Evolutionary conservation across 2,113 vertebrate species (phyloP), one percentile per base, ranked within the genome.

Genomic region (Opisthocomus hoazin): DNA sequence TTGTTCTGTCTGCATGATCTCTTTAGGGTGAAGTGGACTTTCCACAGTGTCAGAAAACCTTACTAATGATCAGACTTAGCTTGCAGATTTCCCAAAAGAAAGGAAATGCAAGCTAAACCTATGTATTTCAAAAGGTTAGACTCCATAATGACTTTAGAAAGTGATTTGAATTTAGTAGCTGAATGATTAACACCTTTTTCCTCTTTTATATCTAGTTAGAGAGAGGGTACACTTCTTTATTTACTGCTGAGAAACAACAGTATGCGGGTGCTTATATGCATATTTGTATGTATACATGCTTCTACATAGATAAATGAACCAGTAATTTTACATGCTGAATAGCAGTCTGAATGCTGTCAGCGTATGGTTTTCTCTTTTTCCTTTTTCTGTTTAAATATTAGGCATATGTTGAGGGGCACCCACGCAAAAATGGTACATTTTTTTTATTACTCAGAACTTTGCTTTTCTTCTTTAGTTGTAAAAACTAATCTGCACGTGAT

Each of bases 251-350:
- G 37, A 51, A 68, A 26, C 41, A 81, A 2, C 11, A 34, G 26
- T 63, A 5, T 30, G 4, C 45, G 18, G 22, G 30, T 89, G 29
- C 26, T 43, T 91, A 8, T 14, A 27, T 1, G 1, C 10, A 0
- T 58, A 11, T 43, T 14, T 48, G 1, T 61, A 24, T 41, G 32
- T 41, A 16, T 41, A 2, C 1, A 0, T 50, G 23, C 65, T 63
- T 70, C 32, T 77, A 39, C 37, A 15, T n/a, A 45, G 34, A 48
- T 43, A 76, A 71, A 65, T 15, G 12, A 93, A 45, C 30, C 5
- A 48, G 29, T 57, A 73, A 37, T 56, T 63, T 51, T 71, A 39
- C 3, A 1, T 45, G 24, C 26, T 43, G 22, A 51, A n/a, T 34
- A 87, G 39, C 14, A 64, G 65, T 39, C 27, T 26, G 68, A 51